A percentile compares a stretch with the other conserved stretches of the same genome.
These are phyloP conservation scores for Tanytarsus gracilentus DNA, from an alignment of 2,888 invertebrate genomes.

Conservation along the genomic window DNA sequence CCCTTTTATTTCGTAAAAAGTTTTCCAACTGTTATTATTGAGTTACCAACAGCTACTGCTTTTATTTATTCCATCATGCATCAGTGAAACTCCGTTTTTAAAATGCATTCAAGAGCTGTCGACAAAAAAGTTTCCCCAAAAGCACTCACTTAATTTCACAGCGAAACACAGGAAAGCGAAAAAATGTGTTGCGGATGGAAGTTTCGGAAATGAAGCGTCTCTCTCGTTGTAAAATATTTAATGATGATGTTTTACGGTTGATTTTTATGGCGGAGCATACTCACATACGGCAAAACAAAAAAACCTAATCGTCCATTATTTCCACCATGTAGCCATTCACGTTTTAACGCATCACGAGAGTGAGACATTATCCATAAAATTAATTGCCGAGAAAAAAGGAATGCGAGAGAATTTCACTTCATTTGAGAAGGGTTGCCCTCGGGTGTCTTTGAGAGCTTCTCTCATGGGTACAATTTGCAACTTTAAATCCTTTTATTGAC, in stretches of 20 bases:
- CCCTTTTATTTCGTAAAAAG: too few species aligned
- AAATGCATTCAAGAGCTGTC: too few species aligned
- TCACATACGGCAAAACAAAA: too few species aligned
- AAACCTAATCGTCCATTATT: not conserved
- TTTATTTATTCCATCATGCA: too few species aligned
- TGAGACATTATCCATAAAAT: constrained; percentile 1
- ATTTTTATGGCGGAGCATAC: not conserved
- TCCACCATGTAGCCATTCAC: not conserved
- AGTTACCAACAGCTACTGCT: too few species aligned
- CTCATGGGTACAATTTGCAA: not conserved
- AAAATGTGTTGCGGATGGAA: too few species aligned
- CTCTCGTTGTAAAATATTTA: constrained; percentile 3
- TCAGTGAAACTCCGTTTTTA: too few species aligned
- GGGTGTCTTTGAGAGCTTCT: not conserved
- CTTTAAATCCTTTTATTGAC: not conserved
- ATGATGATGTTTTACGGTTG: not conserved
- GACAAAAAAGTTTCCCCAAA: too few species aligned
- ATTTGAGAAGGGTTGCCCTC: not conserved
- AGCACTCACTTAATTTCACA: too few species aligned
- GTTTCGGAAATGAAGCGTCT: too few species aligned
- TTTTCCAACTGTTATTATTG: too few species aligned
- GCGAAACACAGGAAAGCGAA: too few species aligned
- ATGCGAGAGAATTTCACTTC: not conserved
- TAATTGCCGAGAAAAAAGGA: not conserved
- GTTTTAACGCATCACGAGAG: not conserved